Evolutionary conservation across 2,888 invertebrate species (phyloP).

Genomic region (Limnephilus rhombicus): DNA sequence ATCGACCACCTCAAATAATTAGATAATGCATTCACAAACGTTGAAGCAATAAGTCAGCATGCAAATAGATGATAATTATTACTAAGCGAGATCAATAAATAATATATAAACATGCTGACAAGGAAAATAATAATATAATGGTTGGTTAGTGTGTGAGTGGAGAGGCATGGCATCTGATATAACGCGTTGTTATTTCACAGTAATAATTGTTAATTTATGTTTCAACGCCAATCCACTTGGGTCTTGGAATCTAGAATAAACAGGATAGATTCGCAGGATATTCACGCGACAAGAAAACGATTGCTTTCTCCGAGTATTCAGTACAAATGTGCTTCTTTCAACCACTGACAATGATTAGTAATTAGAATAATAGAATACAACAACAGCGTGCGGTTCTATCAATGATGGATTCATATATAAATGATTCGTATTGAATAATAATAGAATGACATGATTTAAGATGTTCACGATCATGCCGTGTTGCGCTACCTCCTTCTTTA

Average conservation of each 20-base stretch:
- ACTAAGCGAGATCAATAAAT: not conserved
- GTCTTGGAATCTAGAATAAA: not conserved
- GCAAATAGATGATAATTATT: not conserved
- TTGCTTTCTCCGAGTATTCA: not conserved
- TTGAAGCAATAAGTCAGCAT: not conserved
- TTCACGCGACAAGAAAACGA: not conserved
- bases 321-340: not conserved
- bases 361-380: not conserved
- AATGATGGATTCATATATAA: no score
- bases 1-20: not conserved
- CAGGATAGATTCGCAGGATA: not conserved
- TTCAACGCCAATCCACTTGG: not conserved
- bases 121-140: not conserved
- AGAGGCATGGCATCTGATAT: not conserved
- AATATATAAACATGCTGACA: not conserved
- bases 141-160: slow-evolving; percentile 5
- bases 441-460: not conserved
- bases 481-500: no score
- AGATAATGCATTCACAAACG: not conserved
- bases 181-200: not conserved
- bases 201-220: not conserved
- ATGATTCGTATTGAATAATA: no score
- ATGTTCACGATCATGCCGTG: no score
- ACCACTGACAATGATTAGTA: not conserved
- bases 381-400: not conserved